These are phyloP conservation scores for Gymnorhina tibicen DNA, from an alignment of 2,113 vertebrate species.

Conservation along the genomic window DNA sequence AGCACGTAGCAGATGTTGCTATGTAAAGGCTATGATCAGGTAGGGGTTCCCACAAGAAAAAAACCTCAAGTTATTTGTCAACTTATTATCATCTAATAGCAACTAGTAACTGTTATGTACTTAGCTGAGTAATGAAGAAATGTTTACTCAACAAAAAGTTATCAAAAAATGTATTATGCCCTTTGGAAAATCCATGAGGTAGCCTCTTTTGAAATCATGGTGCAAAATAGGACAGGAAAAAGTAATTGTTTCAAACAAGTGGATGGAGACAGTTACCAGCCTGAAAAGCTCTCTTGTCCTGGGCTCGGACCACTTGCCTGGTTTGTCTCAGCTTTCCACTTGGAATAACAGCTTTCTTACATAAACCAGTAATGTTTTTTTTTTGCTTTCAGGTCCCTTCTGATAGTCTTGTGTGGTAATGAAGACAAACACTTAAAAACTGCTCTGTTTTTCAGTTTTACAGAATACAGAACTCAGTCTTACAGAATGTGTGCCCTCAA, in stretches of 20 bases:
- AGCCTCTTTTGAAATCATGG: not conserved
- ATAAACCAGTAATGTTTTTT: not conserved
- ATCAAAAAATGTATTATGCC: not conserved
- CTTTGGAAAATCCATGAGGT: not conserved
- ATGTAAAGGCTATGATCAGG: not conserved
- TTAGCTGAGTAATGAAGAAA: not conserved
- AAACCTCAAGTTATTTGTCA: not conserved
- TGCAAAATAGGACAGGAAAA: not conserved
- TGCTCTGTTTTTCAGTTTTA: not conserved
- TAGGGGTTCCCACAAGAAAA: not conserved
- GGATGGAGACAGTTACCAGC: not conserved
- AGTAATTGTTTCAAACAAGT: not conserved
- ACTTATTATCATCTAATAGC: not conserved
- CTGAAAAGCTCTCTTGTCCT: not conserved
- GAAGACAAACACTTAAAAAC: not conserved
- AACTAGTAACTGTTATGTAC: not conserved
- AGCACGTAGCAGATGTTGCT: not conserved
- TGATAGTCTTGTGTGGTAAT: not conserved
- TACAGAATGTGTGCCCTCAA: not conserved
- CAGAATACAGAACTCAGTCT: not conserved
- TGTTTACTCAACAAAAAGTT: not conserved
- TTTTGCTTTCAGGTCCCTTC: not conserved
- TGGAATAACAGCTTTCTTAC: not conserved
- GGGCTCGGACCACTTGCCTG: not conserved
- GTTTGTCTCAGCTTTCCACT: not conserved